Base-by-base conservation (phyloP, 2,113 vertebrate genomes). In the Himantopus leucocephalus region DNA sequence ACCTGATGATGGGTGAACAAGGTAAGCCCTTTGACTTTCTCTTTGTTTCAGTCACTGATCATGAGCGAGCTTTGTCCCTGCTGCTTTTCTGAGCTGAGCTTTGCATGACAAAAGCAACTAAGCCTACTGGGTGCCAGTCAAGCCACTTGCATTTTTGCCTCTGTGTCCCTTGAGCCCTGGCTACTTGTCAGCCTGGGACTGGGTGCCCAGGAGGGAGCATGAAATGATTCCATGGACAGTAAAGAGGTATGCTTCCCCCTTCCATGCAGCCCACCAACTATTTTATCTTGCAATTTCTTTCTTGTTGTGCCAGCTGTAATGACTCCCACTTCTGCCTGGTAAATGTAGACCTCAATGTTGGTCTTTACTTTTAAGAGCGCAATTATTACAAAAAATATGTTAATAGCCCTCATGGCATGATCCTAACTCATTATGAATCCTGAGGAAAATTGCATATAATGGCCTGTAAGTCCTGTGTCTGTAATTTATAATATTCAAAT, bases 1-100 rank as follows among this genome's bases (percentile, higher is more conserved):
- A 99, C 97, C 98, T 99, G 98, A 99, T 99, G 99, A 99, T 99
- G 98, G 95, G 98, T 96, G 99, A 99, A 97, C 99, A 99, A 99
- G 99, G 99, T 99, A 99, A 98, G 98, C 97, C 92, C 85, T 96
- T 92, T 29, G 18, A 94, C 93, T 97, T 94, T 85, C 72, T 77
- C 90, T 93, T 83, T 64, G 70, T 94, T 96, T 77, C 78, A 75
- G 34, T 88, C 72, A 41, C 26, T 85, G 74, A 67, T 62, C 39
- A 43, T 85, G 68, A 72, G 90, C 89, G 20, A 92, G 59, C 15
- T 83, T 94, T 92, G 72, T 94, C 81, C 50, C 71, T 95, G 82
- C 47, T 73, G 50, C 47, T 74, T 95, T 96, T 94, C 63, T 76
- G 81, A 81, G 22, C 21, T 43, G 50, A 39, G 20, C 59, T 94